phyloP scores from a whole-genome alignment of 2,113 vertebrate genomes.

The Papio anubis region DNA sequence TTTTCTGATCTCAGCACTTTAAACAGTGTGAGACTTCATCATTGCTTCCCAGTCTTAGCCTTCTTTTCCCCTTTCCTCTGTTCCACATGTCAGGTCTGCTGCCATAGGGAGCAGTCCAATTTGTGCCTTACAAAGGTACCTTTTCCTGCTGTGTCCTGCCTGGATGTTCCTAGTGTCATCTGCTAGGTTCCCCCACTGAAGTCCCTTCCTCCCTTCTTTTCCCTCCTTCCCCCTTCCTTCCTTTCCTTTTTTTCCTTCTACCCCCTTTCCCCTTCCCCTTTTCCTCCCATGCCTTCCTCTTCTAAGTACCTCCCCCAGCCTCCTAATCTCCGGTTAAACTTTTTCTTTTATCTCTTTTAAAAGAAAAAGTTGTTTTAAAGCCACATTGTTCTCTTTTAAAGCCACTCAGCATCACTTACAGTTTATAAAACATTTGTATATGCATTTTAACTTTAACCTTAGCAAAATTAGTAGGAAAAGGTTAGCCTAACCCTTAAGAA shows the following conservation, averaged over 20 bases:
- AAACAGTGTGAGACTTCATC: not conserved
- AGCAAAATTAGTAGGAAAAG: not conserved
- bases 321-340: not conserved
- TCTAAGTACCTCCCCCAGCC: not conserved
- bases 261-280: no score
- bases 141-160: not conserved
- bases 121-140: not conserved
- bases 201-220: no score
- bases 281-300: no score
- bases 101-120: not conserved
- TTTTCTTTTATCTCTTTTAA: not conserved
- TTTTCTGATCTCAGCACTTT: not conserved
- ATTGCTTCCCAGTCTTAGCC: not conserved
- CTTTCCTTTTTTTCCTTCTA: no score
- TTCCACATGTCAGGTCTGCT: not conserved
- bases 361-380: no score
- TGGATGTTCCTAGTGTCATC: not conserved
- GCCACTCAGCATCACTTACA: not conserved
- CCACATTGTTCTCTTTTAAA: not conserved
- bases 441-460: not conserved
- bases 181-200: not conserved
- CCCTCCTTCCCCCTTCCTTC: not conserved
- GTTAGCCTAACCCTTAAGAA: not conserved
- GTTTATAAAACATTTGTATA: not conserved
- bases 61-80: not conserved